These are phyloP conservation scores for Athene cunicularia DNA, from an alignment of 2,113 vertebrate genomes.

Conservation along the genomic window DNA sequence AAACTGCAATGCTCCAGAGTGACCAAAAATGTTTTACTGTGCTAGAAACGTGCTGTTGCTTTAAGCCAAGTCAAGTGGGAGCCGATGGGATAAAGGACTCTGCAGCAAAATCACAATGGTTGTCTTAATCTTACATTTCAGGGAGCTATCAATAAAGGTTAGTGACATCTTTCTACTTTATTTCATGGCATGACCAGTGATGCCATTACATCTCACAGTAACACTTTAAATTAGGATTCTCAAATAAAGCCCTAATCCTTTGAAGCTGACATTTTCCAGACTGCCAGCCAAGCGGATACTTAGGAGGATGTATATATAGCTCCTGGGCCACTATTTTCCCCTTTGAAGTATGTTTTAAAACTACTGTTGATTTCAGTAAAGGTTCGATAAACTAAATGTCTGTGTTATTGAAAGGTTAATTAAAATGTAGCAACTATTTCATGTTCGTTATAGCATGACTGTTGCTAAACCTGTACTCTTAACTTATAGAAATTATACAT, in stretches of 20 bases:
- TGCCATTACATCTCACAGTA: neutral
- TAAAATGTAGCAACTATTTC: neutral
- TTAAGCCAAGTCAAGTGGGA: neutral
- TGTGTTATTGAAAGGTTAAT: neutral
- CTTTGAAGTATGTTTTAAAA: conserved; percentile 20
- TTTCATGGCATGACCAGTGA: neutral
- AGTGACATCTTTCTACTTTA: conserved; percentile 56
- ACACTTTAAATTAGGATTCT: conserved; percentile 37
- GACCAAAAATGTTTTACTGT: neutral
- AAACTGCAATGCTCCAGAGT: neutral
- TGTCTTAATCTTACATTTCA: conserved; percentile 43
- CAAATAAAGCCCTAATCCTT: conserved; percentile 39
- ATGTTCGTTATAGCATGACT: neutral
- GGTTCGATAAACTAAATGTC: neutral
- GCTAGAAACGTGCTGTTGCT: conserved; percentile 6
- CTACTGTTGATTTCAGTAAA: neutral
- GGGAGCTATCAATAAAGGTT: conserved; percentile 56
- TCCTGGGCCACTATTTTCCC: neutral
- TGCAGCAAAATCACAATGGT: neutral
- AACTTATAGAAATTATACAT: neutral
- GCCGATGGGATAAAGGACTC: neutral
- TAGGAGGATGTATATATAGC: neutral
- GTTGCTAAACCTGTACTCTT: neutral
- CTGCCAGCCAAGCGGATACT: neutral
- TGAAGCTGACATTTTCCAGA: conserved; percentile 36